A percentile compares a stretch with the other conserved stretches of the same genome.
phyloP scores from a whole-genome alignment of 1,140 invertebrate genomes.

The Drosophila suzukii region DNA sequence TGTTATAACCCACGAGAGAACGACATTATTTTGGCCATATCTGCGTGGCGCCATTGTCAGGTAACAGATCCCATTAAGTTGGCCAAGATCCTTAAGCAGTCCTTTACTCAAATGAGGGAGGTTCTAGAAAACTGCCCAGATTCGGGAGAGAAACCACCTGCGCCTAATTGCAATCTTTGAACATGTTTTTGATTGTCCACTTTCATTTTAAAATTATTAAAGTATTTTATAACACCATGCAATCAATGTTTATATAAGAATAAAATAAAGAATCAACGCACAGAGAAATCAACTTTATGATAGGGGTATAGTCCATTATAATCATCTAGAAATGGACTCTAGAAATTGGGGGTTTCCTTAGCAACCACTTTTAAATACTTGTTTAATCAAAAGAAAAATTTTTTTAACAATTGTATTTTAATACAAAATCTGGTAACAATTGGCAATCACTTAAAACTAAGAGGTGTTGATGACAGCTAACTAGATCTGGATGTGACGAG shows the following conservation, averaged over 20 bases:
- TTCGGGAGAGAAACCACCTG: background rate
- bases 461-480: slow-evolving; percentile 53
- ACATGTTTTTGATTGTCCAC: background rate
- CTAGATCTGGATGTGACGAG: slow-evolving; percentile 63
- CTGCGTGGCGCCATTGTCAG: slow-evolving; percentile 86
- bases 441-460: slow-evolving; percentile 40
- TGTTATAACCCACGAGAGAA: slow-evolving; percentile 92
- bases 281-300: too few relatives aligned
- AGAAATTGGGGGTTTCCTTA: too few relatives aligned
- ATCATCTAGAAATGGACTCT: too few relatives aligned
- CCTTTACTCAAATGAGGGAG: slow-evolving; percentile 62
- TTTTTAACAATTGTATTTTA: slow-evolving; percentile 26
- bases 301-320: too few relatives aligned
- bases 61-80: slow-evolving; percentile 60
- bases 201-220: background rate
- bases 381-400: background rate
- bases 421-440: slow-evolving; percentile 28
- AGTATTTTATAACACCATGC: too few relatives aligned
- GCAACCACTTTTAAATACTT: too few relatives aligned
- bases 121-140: slow-evolving; percentile 18
- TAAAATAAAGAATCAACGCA: too few relatives aligned
- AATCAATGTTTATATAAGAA: too few relatives aligned
- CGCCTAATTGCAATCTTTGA: slow-evolving; percentile 47
- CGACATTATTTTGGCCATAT: slow-evolving; percentile 90
- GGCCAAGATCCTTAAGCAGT: slow-evolving; percentile 32